These are phyloP conservation scores for Linepithema humile DNA, from an alignment of 1,140 invertebrate species.

Conservation along the genomic window DNA sequence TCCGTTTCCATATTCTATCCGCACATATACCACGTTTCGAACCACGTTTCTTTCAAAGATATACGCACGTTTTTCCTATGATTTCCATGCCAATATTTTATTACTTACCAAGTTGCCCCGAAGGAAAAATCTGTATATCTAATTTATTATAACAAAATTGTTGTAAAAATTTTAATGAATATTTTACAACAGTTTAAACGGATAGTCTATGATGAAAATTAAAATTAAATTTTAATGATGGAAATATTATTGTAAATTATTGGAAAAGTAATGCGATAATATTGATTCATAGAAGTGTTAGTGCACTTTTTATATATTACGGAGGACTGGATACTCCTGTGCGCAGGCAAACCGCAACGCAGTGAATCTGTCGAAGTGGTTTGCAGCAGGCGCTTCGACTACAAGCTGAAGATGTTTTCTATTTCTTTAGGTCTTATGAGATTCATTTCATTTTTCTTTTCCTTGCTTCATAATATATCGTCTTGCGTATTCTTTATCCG, in stretches of 20 bases:
- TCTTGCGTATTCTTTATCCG: neutral
- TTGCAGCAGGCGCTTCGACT: slow-evolving; percentile 28
- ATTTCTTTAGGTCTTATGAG: neutral
- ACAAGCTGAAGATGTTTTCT: neutral
- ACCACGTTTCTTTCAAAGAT: slow-evolving; percentile 16
- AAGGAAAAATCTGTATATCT: too few relatives aligned
- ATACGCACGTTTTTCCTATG: neutral
- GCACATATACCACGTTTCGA: neutral
- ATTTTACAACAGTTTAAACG: neutral
- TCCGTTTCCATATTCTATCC: neutral
- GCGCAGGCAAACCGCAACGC: slow-evolving; percentile 21
- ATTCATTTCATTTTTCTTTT: slow-evolving; percentile 36
- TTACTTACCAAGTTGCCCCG: too few relatives aligned
- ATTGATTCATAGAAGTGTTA: neutral
- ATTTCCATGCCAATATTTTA: neutral
- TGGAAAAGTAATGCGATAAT: neutral
- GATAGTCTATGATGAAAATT: neutral
- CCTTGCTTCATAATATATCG: slow-evolving; percentile 1
- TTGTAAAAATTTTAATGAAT: neutral
- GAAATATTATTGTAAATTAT: neutral
- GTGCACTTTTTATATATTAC: neutral
- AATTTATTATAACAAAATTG: too few relatives aligned
- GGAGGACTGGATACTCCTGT: neutral
- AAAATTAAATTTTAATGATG: neutral
- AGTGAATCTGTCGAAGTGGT: neutral